Conservation (phyloP, 2,113 vertebrate genomes). For the Todiramphus saurophagus region DNA sequence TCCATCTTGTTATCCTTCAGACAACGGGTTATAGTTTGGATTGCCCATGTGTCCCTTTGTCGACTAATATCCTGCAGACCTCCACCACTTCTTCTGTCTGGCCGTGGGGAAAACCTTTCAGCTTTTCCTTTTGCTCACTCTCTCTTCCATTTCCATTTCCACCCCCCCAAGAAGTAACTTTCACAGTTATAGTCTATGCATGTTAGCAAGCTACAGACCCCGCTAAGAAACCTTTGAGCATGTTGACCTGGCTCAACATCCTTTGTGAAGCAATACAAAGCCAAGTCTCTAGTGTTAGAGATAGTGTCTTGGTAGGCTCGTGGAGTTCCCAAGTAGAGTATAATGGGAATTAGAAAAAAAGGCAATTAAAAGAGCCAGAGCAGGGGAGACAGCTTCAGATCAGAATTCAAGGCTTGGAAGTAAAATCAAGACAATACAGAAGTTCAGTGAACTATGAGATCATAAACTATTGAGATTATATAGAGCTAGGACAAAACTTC, state of each 20-base stretch:
- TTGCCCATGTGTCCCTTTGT: too few species aligned
- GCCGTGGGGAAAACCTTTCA: background rate
- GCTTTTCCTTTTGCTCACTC: background rate
- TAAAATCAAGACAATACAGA: constrained; percentile 26
- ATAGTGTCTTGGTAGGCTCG: background rate
- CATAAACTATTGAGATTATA: constrained; percentile 2
- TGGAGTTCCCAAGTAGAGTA: background rate
- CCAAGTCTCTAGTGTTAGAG: background rate
- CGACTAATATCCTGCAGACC: background rate
- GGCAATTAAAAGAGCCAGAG: background rate
- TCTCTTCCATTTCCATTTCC: background rate
- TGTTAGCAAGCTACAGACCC: background rate
- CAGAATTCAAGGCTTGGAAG: background rate
- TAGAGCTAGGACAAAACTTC: background rate
- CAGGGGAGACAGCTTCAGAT: background rate
- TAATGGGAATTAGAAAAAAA: background rate
- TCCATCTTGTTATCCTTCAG: too few species aligned
- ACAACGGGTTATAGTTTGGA: too few species aligned
- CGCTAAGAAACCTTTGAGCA: background rate
- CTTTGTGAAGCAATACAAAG: background rate
- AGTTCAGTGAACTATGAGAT: constrained; percentile 38
- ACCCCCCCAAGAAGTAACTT: background rate
- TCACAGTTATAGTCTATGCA: background rate
- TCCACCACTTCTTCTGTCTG: background rate
- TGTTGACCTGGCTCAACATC: background rate